A percentile compares a stretch with the other conserved stretches of the same genome.
phyloP scores from a whole-genome alignment of 2,113 vertebrate genomes.

The Ptilorrhoa leucosticta region DNA sequence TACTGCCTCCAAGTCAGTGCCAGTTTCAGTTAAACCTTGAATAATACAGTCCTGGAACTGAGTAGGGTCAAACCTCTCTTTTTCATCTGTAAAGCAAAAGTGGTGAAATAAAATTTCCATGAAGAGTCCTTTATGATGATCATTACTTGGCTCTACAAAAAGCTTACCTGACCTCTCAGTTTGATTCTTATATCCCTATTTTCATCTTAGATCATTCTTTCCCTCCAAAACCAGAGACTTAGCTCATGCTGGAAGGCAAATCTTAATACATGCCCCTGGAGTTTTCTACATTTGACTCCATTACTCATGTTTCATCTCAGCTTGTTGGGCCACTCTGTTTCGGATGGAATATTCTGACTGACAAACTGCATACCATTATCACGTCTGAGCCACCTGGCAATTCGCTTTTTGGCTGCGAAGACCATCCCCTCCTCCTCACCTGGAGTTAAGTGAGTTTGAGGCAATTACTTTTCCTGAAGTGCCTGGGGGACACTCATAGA shows the following conservation, averaged over 20 bases:
- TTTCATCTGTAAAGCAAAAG: slow-evolving; percentile 87
- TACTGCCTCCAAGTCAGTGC: slow-evolving; percentile 97
- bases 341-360: neutral
- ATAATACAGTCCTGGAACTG: slow-evolving; percentile 99
- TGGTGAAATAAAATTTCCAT: neutral
- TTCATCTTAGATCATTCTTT: neutral
- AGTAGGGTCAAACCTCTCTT: slow-evolving; percentile 99
- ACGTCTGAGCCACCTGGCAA: neutral
- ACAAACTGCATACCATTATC: neutral
- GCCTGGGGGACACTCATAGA: neutral
- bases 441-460: neutral
- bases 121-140: neutral
- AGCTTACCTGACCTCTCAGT: neutral
- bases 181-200: neutral
- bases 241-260: neutral
- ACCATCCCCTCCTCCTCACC: neutral
- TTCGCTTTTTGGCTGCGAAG: neutral
- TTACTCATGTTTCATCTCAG: neutral
- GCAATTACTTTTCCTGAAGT: neutral
- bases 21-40: slow-evolving; percentile 99
- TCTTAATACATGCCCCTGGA: accelerated
- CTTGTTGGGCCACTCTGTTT: neutral
- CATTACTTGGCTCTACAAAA: neutral
- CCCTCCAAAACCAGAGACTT: neutral
- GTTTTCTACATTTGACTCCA: neutral